phyloP scores from a whole-genome alignment of 2,888 invertebrate genomes.

The Augochlorella aurata region DNA sequence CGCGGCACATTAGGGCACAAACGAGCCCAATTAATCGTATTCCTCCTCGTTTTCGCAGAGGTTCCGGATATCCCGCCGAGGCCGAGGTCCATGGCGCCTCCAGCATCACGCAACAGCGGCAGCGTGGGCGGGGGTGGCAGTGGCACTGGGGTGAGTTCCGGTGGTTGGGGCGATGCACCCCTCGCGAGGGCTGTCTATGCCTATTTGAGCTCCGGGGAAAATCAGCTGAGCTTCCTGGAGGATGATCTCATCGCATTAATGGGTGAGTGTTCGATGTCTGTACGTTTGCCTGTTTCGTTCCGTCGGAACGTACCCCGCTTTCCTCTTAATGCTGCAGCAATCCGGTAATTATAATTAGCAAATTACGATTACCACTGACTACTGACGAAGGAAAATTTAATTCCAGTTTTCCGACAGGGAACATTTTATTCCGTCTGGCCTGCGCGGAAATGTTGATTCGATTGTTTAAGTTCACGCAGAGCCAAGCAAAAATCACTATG shows the following conservation, averaged over 20 bases:
- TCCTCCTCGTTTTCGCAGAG: conserved; percentile 67
- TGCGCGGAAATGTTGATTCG: too few species aligned
- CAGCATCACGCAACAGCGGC: conserved; percentile 77
- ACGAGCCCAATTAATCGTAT: conserved; percentile 37
- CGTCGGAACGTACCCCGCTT: neutral
- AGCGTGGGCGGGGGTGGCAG: conserved; percentile 71
- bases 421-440: too few species aligned
- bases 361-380: too few species aligned
- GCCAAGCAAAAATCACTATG: too few species aligned
- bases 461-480: too few species aligned
- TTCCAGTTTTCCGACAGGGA: too few species aligned
- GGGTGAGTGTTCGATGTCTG: conserved; percentile 81
- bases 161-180: conserved; percentile 87
- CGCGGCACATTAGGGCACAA: conserved; percentile 25
- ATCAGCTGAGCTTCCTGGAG: conserved; percentile 95
- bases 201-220: conserved; percentile 93
- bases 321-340: neutral
- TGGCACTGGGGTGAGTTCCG: conserved; percentile 69
- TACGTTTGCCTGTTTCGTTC: conserved; percentile 1
- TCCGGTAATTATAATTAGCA: neutral
- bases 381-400: too few species aligned
- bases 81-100: conserved; percentile 86
- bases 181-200: conserved; percentile 93
- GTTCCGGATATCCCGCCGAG: conserved; percentile 83
- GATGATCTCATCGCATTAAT: conserved; percentile 94